A percentile compares a stretch with the other conserved stretches of the same genome.
phyloP scores from a whole-genome alignment of 2,888 invertebrate species.

The Drosophila neotestacea region DNA sequence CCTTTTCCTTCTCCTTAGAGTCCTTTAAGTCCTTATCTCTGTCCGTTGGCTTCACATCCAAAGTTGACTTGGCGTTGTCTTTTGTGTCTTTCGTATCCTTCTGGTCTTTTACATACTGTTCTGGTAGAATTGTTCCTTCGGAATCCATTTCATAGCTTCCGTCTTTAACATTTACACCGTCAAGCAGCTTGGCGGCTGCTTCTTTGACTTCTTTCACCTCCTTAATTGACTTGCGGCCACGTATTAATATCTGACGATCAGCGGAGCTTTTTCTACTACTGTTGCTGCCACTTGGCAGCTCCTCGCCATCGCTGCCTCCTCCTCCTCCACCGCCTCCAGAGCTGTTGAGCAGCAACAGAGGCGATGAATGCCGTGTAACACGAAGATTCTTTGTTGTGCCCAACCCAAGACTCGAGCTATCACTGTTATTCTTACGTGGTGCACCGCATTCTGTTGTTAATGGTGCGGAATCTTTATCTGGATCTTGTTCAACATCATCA shows the following conservation, averaged over 20 bases:
- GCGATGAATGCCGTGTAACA: slow-evolving; percentile 79
- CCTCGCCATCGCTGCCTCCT: slow-evolving; percentile 47
- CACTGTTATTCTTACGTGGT: slow-evolving; percentile 36
- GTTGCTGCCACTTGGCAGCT: slow-evolving; percentile 37
- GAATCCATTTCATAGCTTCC: slow-evolving; percentile 51
- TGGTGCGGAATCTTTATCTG: slow-evolving; percentile 23
- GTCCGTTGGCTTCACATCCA: slow-evolving; percentile 15
- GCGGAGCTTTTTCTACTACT: slow-evolving; percentile 51
- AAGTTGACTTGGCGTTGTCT: slow-evolving; percentile 33
- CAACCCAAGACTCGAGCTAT: slow-evolving; percentile 11
- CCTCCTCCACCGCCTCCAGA: slow-evolving; percentile 21
- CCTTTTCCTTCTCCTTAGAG: slow-evolving; percentile 38
- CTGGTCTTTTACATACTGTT: slow-evolving; percentile 35
- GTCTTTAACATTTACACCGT: slow-evolving; percentile 48
- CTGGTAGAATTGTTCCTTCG: slow-evolving; percentile 16
- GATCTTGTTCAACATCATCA: slow-evolving; percentile 30
- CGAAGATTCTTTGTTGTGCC: slow-evolving; percentile 49
- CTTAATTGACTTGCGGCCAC: slow-evolving; percentile 81
- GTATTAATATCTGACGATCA: slow-evolving; percentile 58
- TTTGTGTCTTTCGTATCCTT: slow-evolving; percentile 59
- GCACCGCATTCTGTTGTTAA: slow-evolving; percentile 23
- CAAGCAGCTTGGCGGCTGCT: slow-evolving; percentile 42
- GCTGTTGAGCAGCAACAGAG: slow-evolving; percentile 53
- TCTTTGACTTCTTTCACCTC: slow-evolving; percentile 72
- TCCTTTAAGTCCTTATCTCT: slow-evolving; percentile 23